Conservation (phyloP, 2,797 vertebrate species). For the Poeciliopsis turneri region DNA sequence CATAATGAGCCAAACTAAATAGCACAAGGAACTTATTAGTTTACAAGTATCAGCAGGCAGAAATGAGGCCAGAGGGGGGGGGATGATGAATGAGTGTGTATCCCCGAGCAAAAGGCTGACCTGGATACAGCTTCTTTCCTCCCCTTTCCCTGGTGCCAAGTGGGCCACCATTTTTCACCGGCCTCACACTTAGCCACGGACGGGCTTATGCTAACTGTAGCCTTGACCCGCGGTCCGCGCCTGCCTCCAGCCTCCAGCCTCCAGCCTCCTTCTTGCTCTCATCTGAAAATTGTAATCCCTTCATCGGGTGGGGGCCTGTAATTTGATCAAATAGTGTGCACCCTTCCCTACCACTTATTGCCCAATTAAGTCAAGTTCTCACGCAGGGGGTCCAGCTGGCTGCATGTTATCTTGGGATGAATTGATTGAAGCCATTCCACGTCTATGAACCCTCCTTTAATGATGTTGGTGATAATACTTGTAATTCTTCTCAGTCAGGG, state of each 20-base stretch:
- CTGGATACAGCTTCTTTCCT: constrained; percentile 83
- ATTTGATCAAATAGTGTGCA: constrained; percentile 97
- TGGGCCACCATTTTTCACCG: constrained; percentile 95
- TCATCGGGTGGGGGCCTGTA: constrained; percentile 83
- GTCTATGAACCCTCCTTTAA: constrained; percentile 98
- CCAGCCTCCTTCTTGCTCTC: constrained; percentile 73
- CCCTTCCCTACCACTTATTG: constrained; percentile 99
- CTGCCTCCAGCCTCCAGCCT: constrained; percentile 34
- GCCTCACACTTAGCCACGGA: constrained; percentile 83
- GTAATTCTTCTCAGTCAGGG: constrained; percentile 99
- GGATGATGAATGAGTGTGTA: constrained; percentile 91
- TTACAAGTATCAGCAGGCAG: constrained; percentile 89
- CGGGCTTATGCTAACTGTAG: constrained; percentile 83
- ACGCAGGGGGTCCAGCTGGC: constrained; percentile 99
- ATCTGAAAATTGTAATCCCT: constrained; percentile 92
- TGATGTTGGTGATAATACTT: constrained; percentile 99
- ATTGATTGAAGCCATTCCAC: constrained; percentile 98
- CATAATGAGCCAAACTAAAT: constrained; percentile 85
- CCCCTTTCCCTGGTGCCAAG: constrained; percentile 86
- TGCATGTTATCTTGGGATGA: constrained; percentile 95
- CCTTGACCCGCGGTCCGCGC: constrained; percentile 80
- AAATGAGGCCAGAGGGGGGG: constrained; percentile 93
- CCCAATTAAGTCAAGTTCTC: constrained; percentile 99
- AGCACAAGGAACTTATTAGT: constrained; percentile 87
- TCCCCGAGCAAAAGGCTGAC: constrained; percentile 94